Percentiles rank a stretch among this genome's conserved stretches.
These are phyloP conservation scores for Chelonia mydas DNA, from an alignment of 2,797 vertebrate species.

Conservation along the genomic window DNA sequence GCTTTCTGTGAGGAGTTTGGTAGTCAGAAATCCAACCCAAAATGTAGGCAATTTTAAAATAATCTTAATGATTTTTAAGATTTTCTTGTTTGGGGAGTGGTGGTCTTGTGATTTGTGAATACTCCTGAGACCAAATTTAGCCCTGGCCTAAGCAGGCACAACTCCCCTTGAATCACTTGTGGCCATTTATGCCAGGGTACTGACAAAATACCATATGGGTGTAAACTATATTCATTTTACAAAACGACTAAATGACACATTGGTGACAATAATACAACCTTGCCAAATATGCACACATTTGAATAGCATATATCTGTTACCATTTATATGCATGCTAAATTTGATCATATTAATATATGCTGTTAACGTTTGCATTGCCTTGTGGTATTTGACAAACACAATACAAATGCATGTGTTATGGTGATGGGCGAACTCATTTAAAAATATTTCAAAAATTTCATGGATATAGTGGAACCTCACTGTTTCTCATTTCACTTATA, in stretches of 20 bases:
- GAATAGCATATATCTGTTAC: background rate
- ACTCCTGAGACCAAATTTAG: background rate
- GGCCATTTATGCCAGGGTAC: no score
- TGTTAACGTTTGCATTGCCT: background rate
- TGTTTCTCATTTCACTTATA: background rate
- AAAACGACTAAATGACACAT: background rate
- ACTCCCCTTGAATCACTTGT: background rate
- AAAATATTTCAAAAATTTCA: conserved; percentile 20
- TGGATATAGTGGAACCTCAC: background rate
- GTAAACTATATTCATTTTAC: no score
- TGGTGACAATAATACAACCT: background rate
- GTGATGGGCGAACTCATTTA: background rate
- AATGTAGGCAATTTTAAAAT: conserved; percentile 26
- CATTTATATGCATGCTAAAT: background rate
- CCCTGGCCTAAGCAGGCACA: background rate
- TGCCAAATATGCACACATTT: background rate
- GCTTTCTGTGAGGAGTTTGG: background rate
- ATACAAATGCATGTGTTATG: background rate
- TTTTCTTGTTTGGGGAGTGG: conserved; percentile 8
- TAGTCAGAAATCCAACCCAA: conserved; percentile 25
- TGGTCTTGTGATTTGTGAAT: conserved; percentile 43
- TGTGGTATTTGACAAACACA: background rate
- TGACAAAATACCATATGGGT: no score
- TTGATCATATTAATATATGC: background rate
- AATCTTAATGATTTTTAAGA: conserved; percentile 19